Evolutionary conservation across 2,888 invertebrate species (phyloP), one percentile per base, ranked within the genome.

Genomic region (Leptinotarsa haldemani): DNA sequence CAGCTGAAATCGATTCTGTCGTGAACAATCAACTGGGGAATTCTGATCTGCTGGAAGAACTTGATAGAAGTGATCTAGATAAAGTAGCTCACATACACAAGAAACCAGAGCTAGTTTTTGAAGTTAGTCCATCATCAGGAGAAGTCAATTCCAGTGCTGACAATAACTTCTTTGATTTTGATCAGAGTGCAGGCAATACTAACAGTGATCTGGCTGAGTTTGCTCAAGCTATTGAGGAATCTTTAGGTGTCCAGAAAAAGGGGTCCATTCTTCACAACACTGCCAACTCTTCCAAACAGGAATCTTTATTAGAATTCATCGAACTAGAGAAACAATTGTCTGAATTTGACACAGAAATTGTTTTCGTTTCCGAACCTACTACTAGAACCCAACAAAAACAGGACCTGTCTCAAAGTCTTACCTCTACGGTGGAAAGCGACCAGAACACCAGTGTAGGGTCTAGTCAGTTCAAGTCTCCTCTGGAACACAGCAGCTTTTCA

Each of bases 291-390:
- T 56, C 40, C 1, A 68, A 30, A 22, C 46, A 48, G 4, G 56
- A 68, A 22, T 56, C 68, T 9, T 7, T 56, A 7, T 40, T n/a
- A 5, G 68, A 68, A 47, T 68, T 68, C 46, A 68, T 56, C 20
- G 56, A 56, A 56, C 56, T 68, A 16, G 68, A 68, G 16, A 40
- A 40, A 40, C 25, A 61, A 40, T 61, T 61, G 9, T 16, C 40
- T 4, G 40, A 61, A 2, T 53, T 30, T 5, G 18, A 18, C 22
- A 40, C 18, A 56, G 30, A 12, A 16, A 5, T 4, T 15, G 9
- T 40, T 9, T 30, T 15, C 25, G 52, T 25, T 40, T 25, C 30
- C 16, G 22, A 53, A 52, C 13, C 25, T 3, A 13, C 25, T 22
- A 22, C 30, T 52, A 30, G 1, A 20, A 48, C 16, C 30, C 46